phyloP scores from a whole-genome alignment of 1,140 invertebrate genomes.

The Melipona quadrifasciata region DNA sequence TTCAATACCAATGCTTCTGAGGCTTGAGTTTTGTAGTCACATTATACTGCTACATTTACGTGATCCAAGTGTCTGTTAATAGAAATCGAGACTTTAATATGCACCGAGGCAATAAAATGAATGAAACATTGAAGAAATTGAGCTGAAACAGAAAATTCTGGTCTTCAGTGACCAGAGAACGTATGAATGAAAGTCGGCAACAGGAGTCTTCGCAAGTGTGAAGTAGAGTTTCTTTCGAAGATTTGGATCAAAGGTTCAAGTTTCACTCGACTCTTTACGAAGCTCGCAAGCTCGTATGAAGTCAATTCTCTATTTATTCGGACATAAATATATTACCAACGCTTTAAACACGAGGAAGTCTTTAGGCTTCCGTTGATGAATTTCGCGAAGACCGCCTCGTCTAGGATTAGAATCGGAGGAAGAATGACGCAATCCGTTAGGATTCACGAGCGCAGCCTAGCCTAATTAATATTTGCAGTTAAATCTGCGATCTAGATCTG shows the following conservation, averaged over 20 bases:
- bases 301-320: not conserved
- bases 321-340: not conserved
- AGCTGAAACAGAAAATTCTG: not conserved
- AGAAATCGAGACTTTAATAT: not conserved
- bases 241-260: not conserved
- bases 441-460: constrained; percentile 58
- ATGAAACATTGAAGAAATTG: not conserved
- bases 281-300: not conserved
- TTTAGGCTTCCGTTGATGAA: not conserved
- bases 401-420: not conserved
- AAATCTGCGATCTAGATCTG: constrained; percentile 77
- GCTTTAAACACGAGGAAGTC: not conserved
- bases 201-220: not conserved
- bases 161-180: not conserved
- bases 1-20: not conserved
- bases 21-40: not conserved
- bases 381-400: constrained; percentile 4
- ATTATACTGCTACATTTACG: not conserved
- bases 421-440: constrained; percentile 61
- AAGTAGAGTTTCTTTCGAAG: not conserved
- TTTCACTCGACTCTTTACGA: not conserved
- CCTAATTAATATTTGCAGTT: constrained; percentile 76
- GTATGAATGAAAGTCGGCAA: not conserved
- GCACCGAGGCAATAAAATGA: not conserved
- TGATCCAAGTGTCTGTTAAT: not conserved